Conservation (phyloP, 2,113 vertebrate genomes). For the Axis porcinus region DNA sequence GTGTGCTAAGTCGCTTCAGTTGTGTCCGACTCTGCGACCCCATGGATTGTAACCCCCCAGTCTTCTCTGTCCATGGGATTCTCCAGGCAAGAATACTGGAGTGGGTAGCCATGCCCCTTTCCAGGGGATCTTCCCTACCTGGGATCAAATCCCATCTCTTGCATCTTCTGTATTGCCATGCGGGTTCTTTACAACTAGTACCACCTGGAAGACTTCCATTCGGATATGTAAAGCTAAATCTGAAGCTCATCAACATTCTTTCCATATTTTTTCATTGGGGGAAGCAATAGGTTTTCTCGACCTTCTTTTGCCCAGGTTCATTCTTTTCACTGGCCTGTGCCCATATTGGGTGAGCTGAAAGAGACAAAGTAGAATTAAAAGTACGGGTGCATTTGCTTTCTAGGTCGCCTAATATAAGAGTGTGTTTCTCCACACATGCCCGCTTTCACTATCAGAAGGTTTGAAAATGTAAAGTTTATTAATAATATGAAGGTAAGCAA, state of each 20-base stretch:
- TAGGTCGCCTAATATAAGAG: accelerated
- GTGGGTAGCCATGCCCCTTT: background rate
- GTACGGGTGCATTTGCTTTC: background rate
- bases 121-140: background rate
- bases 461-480: background rate
- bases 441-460: background rate
- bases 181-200: too few relatives aligned
- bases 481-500: background rate
- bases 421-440: accelerated
- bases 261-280: background rate
- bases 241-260: background rate
- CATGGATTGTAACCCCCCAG: background rate
- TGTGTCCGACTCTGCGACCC: background rate
- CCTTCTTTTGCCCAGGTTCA: background rate
- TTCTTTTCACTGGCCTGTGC: background rate
- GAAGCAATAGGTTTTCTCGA: background rate
- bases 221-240: background rate
- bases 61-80: background rate
- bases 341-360: background rate
- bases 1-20: accelerated
- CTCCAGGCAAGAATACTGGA: background rate
- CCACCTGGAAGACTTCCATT: too few relatives aligned
- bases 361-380: background rate
- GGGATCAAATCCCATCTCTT: too few relatives aligned
- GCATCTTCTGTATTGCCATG: too few relatives aligned